Evolutionary conservation across 2,113 vertebrate species (phyloP).

Genomic region (Uropsilus gracilis): DNA sequence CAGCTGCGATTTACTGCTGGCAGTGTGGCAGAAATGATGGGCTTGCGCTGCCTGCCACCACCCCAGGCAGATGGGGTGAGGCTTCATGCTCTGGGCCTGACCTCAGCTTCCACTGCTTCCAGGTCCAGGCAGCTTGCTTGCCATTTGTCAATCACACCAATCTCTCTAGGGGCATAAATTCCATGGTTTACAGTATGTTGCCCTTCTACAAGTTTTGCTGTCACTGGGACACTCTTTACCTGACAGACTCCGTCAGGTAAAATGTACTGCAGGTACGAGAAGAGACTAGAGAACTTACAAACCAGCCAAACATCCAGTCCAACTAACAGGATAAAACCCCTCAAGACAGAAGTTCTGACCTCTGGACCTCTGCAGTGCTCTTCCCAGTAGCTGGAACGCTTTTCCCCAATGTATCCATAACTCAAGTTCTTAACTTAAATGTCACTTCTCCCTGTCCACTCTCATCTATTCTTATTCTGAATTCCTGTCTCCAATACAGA

Average conservation of each 20-base stretch:
- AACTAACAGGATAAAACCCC: background rate
- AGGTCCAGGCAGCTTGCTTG: background rate
- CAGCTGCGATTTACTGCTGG: slow-evolving; percentile 82
- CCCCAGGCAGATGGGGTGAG: background rate
- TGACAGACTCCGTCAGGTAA: too few species aligned
- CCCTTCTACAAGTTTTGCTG: background rate
- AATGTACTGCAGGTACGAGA: too few species aligned
- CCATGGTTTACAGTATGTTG: background rate
- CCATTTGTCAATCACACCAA: background rate
- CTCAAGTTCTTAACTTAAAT: background rate
- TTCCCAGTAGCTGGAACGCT: background rate
- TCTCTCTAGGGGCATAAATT: background rate
- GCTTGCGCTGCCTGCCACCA: background rate
- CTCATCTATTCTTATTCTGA: background rate
- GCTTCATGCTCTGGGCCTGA: background rate
- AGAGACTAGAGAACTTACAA: too few species aligned
- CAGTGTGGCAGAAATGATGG: background rate
- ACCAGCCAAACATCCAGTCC: fast-evolving
- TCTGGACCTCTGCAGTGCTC: background rate
- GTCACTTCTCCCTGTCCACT: background rate
- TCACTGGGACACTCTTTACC: background rate
- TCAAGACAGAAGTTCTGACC: background rate
- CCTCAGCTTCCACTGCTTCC: background rate
- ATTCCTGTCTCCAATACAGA: background rate
- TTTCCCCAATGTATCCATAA: background rate